Evolutionary conservation across 2,888 invertebrate genomes (phyloP).

Genomic region (Helicoverpa assulta): DNA sequence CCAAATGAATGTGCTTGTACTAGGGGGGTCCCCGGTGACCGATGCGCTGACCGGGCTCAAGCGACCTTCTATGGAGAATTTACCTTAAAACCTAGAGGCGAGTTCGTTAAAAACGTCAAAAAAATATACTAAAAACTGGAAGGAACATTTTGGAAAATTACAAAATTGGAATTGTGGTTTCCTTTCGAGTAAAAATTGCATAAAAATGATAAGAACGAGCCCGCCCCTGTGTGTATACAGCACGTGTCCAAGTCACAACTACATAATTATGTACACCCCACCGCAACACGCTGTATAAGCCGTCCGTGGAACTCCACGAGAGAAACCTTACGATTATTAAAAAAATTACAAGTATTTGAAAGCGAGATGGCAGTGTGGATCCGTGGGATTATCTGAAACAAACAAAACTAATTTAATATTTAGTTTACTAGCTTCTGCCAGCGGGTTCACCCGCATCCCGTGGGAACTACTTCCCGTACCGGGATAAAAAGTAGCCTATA

Average conservation of each 20-base stretch:
- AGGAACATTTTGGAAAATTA: neutral
- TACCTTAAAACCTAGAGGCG: constrained; percentile 42
- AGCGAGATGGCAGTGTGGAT: constrained; percentile 89
- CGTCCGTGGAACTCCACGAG: constrained; percentile 50
- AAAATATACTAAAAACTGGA: constrained; percentile 21
- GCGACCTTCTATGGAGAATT: constrained; percentile 49
- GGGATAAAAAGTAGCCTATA: no score
- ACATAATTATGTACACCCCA: constrained; percentile 67
- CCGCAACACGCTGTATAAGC: constrained; percentile 68
- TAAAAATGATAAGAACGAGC: constrained; percentile 27
- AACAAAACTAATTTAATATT: no score
- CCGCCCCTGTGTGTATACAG: constrained; percentile 42
- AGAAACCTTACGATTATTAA: constrained; percentile 70
- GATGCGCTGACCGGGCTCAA: constrained; percentile 21
- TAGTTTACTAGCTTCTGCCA: no score
- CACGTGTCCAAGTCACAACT: constrained; percentile 55
- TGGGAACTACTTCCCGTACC: no score
- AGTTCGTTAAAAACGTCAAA: constrained; percentile 34
- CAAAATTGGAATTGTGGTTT: constrained; percentile 19
- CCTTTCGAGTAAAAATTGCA: constrained; percentile 9
- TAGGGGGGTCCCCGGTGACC: constrained; percentile 13
- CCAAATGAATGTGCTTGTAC: constrained; percentile 31
- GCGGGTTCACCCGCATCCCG: no score
- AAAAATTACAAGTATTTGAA: constrained; percentile 82
- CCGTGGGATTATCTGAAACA: constrained; percentile 81